Evolutionary conservation across 1,140 invertebrate genomes (phyloP), one percentile per base, ranked within the genome.

Genomic region (Drosophila jambulina): DNA sequence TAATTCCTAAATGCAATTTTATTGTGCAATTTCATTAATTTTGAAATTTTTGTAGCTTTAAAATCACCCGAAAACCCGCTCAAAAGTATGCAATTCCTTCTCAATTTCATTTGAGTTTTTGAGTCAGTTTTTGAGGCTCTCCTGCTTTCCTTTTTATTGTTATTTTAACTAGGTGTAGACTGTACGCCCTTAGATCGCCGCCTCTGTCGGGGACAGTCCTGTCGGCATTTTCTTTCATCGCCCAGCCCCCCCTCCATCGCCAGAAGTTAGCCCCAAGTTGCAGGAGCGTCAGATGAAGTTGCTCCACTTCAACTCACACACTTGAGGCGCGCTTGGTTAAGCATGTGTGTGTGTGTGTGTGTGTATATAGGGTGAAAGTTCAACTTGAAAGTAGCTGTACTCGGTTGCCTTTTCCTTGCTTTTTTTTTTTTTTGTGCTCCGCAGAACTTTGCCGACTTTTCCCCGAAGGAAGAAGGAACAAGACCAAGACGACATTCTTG

Each of bases 301-400:
- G 82, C 83, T 84, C 80, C 82, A 86, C 83, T 86, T 67, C 71
- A 86, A 64, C 60, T 76, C 79, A 71, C 64, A 69, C 82, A 86
- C 82, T 77, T 48, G 49, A 45, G 48, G 29, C 51, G 49, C 67
- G 75, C 75, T 70, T 78, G 48, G 75, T 51, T 78, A 70, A 40
- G 32, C 75, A 58, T 45, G 29, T 45, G 12, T 60, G 40, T 43
- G 34, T 42, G 40, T 46, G 49, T 68, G 54, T 54, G 46, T 56
- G 49, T 49, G 46, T 19, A 25, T 51, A 7, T 49, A 49, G 25
- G 34, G 46, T 23, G 54, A 78, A 74, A 78, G 58, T 75, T 70
- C 57, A 80, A 84, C 81, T 84, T 80, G 64, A 84, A 83, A 80
- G 80, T 79, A 82, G 65, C 80, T 77, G 56, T 61, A 62, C 61